phyloP scores from a whole-genome alignment of 2,113 vertebrate genomes.

The Melospiza melodia region DNA sequence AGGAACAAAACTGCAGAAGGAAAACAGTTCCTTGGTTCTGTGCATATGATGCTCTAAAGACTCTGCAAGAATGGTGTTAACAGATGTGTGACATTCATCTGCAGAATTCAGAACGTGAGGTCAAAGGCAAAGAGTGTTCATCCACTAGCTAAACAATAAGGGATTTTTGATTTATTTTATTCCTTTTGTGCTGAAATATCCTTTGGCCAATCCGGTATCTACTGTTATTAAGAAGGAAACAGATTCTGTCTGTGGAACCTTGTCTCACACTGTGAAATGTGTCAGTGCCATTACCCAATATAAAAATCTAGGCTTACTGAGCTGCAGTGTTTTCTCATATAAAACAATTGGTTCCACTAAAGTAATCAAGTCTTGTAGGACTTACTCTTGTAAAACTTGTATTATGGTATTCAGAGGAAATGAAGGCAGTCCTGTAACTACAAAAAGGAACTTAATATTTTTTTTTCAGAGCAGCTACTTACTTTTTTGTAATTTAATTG shows the following conservation, averaged over 20 bases:
- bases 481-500: constrained; percentile 5
- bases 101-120: background rate
- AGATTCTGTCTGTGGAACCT: constrained; percentile 9
- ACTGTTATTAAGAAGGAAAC: background rate
- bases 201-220: background rate
- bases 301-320: background rate
- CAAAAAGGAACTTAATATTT: background rate
- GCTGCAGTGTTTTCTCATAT: constrained; percentile 27
- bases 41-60: background rate
- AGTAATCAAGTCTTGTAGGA: constrained; percentile 32
- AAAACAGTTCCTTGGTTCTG: background rate
- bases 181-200: background rate
- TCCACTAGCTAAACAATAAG: background rate
- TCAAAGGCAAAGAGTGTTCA: background rate
- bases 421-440: constrained; percentile 23
- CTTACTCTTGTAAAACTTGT: constrained; percentile 38
- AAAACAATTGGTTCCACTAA: constrained; percentile 28
- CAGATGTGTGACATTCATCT: background rate
- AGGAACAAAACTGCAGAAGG: background rate
- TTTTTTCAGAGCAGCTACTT: background rate
- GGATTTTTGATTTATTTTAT: background rate
- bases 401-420: constrained; percentile 33
- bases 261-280: background rate
- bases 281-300: background rate
- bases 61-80: background rate